A percentile compares a stretch with the other conserved stretches of the same genome.
Conservation (phyloP, 2,113 vertebrate genomes). For the Myotis yumanensis region DNA sequence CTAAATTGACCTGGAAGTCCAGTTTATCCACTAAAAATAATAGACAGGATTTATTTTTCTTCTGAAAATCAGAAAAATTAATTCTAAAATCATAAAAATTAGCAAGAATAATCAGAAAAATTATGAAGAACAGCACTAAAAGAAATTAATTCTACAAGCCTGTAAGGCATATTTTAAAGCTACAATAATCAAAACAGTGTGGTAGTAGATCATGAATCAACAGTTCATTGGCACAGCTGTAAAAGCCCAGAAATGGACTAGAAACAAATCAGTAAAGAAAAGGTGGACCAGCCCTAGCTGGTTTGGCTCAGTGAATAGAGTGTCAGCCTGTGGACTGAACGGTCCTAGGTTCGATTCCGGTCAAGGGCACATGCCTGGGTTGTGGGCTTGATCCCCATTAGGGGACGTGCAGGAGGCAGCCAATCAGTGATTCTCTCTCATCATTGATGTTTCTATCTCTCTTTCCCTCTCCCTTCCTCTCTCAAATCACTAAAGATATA, state of each 20-base stretch:
- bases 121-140: background rate
- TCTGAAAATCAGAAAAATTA: background rate
- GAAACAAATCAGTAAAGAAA: conserved; percentile 25
- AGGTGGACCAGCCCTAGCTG: background rate
- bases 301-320: too few relatives aligned
- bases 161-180: conserved; percentile 1
- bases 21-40: conserved; percentile 9
- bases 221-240: background rate
- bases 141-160: background rate
- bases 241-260: background rate
- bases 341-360: too few relatives aligned
- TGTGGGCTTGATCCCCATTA: too few relatives aligned
- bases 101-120: background rate
- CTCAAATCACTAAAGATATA: too few relatives aligned
- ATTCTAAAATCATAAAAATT: background rate
- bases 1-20: conserved; percentile 1
- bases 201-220: background rate
- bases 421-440: too few relatives aligned
- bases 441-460: too few relatives aligned
- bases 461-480: too few relatives aligned
- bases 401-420: too few relatives aligned
- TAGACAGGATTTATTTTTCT: background rate
- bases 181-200: background rate
- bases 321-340: too few relatives aligned
- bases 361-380: too few relatives aligned